These are phyloP conservation scores for Hirudo medicinalis DNA, from an alignment of 1,140 invertebrate species.

Conservation along the genomic window DNA sequence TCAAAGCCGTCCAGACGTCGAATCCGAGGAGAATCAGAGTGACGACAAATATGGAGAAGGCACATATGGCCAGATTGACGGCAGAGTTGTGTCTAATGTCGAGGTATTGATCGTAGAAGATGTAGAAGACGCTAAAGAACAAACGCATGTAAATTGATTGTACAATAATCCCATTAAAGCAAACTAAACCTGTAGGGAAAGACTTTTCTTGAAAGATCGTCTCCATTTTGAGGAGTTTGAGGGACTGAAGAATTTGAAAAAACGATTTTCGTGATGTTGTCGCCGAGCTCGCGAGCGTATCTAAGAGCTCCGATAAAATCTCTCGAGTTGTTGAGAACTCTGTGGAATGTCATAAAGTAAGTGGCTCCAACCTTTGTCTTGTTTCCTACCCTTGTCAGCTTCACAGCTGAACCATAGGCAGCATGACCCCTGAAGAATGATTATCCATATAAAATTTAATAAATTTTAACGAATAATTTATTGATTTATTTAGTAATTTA, in stretches of 20 bases:
- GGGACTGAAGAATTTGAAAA: too few relatives aligned
- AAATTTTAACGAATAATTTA: too few relatives aligned
- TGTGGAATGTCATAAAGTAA: constrained; percentile 80
- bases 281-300: constrained; percentile 57
- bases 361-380: constrained; percentile 44
- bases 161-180: neutral
- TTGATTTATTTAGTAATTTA: too few relatives aligned
- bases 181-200: constrained; percentile 66
- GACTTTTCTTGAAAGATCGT: constrained; percentile 43
- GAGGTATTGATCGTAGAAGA: constrained; percentile 87
- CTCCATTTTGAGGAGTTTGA: too few relatives aligned
- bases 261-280: constrained; percentile 52
- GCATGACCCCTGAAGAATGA: constrained; percentile 42
- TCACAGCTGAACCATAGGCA: constrained; percentile 42
- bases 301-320: constrained; percentile 68
- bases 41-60: constrained; percentile 62
- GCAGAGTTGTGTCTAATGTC: constrained; percentile 67
- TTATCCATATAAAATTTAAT: too few relatives aligned
- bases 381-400: constrained; percentile 26
- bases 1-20: constrained; percentile 62
- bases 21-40: constrained; percentile 72
- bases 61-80: constrained; percentile 58
- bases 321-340: constrained; percentile 56
- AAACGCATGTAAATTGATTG: too few relatives aligned
- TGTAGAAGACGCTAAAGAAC: constrained; percentile 64